Evolutionary conservation across 2,888 invertebrate genomes (phyloP).

Genomic region (Physocephala rufipes): DNA sequence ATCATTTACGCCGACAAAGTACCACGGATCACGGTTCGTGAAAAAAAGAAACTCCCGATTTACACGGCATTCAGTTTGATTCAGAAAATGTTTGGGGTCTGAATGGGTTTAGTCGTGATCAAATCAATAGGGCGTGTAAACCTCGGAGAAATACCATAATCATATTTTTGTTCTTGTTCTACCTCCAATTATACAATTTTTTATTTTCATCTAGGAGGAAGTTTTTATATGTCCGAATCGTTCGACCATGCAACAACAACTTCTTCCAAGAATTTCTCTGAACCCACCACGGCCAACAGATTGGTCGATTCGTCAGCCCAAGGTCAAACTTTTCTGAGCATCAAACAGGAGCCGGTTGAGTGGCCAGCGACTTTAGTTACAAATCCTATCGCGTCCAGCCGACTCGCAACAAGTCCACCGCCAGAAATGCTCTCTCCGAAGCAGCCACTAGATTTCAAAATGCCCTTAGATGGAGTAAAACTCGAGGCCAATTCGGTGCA

Average conservation of each 20-base stretch:
- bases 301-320: slow-evolving; percentile 50
- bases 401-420: slow-evolving; percentile 36
- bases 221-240: slow-evolving; percentile 52
- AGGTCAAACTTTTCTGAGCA: slow-evolving; percentile 55
- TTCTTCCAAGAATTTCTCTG: slow-evolving; percentile 31
- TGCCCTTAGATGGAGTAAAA: slow-evolving; percentile 49
- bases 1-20: slow-evolving; percentile 50
- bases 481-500: slow-evolving; percentile 49
- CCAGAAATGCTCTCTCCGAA: slow-evolving; percentile 51
- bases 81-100: too few relatives aligned
- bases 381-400: slow-evolving; percentile 16
- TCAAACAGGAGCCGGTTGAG: slow-evolving; percentile 75
- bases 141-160: too few relatives aligned
- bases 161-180: too few relatives aligned
- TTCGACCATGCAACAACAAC: slow-evolving; percentile 47
- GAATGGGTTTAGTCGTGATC: background rate
- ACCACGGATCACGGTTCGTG: slow-evolving; percentile 48
- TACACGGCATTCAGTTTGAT: too few relatives aligned
- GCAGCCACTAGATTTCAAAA: slow-evolving; percentile 57
- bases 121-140: too few relatives aligned
- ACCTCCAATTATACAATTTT: too few relatives aligned
- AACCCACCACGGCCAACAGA: slow-evolving; percentile 15
- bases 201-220: slow-evolving; percentile 41
- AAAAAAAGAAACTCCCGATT: too few relatives aligned
- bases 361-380: slow-evolving; percentile 67